Evolutionary conservation across 2,113 vertebrate genomes (phyloP), one percentile per base, ranked within the genome.

Genomic region (Otolemur garnettii): DNA sequence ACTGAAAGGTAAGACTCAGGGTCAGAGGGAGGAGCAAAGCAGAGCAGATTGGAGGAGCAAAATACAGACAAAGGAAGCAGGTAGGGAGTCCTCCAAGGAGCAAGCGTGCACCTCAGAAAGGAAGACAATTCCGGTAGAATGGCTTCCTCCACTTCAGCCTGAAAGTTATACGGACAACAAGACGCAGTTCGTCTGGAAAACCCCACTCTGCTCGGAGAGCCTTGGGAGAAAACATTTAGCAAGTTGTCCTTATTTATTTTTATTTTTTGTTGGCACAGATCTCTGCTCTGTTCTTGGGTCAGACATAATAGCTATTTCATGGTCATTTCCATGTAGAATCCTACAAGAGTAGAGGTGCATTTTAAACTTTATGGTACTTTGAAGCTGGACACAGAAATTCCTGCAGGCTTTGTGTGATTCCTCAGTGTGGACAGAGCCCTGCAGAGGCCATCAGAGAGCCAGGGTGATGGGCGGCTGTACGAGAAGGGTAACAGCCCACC

Each of bases 271-370:
- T 24, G 30, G 13, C 50, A 28, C 74, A 45, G 10, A 3, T 33
- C 24, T 62, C 19, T 55, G 22, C 26, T 22, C 57, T 38, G 62
- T 13, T 8, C 60, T 18, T 5, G 42, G 7, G 33, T 62, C 28
- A 4, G 15, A 57, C 33, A 0, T 0, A 9, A 19, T 1, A 62
- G 42, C 42, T 9, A 0, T 18, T 35, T 77, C 33, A 0, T 1
- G 18, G 53, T 45, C n/a, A 33, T 59, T 69, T 64, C 42, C 35
- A 3, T 1, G 5, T 1, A 2, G 53, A 30, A 2, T 15, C n/a
- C 8, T 60, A 0, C 4, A 30, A 45, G 62, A 45, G 7, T 42
- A 74, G 55, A 68, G 80, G 4, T 45, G 7, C 33, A 11, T 45
- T 91, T 33, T 45, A 42, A 22, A 4, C 35, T 62, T 84, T 5